phyloP scores from a whole-genome alignment of 1,140 invertebrate species.

The Galendromus occidentalis region DNA sequence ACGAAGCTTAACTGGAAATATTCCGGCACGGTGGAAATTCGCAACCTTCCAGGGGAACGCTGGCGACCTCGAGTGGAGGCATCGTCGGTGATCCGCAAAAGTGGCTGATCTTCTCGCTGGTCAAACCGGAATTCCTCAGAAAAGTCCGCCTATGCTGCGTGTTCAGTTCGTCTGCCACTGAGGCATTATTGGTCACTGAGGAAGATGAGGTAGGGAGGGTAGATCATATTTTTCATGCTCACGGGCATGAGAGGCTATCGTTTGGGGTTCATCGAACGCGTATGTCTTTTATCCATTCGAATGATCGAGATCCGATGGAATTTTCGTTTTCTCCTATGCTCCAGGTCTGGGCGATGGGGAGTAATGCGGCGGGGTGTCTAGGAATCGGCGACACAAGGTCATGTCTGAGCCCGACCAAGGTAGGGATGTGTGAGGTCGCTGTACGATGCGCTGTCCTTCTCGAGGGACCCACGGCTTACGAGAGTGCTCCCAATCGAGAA shows the following conservation, averaged over 20 bases:
- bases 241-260: conserved; percentile 34
- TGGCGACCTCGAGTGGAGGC: background rate
- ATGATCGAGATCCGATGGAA: background rate
- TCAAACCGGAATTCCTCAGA: conserved; percentile 34
- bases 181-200: conserved; percentile 41
- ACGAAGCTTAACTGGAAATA: too few relatives aligned
- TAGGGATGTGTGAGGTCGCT: background rate
- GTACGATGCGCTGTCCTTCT: background rate
- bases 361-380: conserved; percentile 14
- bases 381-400: conserved; percentile 14
- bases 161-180: conserved; percentile 42
- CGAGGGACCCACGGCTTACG: background rate
- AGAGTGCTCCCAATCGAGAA: background rate
- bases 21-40: too few relatives aligned
- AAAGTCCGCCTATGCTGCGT: conserved; percentile 38
- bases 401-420: conserved; percentile 10
- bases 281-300: conserved; percentile 30
- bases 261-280: conserved; percentile 38
- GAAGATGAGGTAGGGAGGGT: conserved; percentile 35
- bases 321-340: background rate
- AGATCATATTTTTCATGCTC: background rate
- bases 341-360: conserved; percentile 14
- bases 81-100: conserved; percentile 31
- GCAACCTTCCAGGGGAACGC: too few relatives aligned
- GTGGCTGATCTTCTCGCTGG: conserved; percentile 41